Evolutionary conservation across 2,113 vertebrate genomes (phyloP), one percentile per base, ranked within the genome.

Genomic region (Pagrus major): DNA sequence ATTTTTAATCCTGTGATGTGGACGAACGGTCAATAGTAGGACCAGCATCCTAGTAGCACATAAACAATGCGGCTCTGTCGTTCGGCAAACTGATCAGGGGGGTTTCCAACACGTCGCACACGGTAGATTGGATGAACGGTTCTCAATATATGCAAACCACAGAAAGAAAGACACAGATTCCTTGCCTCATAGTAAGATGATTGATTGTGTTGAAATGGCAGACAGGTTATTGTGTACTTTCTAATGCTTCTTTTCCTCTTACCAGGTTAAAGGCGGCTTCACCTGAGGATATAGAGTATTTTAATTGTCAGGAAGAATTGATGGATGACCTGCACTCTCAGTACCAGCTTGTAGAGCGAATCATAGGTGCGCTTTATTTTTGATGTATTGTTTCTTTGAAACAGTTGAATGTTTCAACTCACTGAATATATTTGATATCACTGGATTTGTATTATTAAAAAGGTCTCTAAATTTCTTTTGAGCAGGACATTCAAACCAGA

Each of bases 281-380:
- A 80, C 98, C 98, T n/a, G 98, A 99, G 93, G 98, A 99, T 91
- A 95, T 99, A 20, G 98, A 99, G 80, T 99, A 99, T 94, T 97
- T 97, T 33, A 99, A 98, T 84, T 99, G 98, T 83, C 98, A 99
- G 55, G 96, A 99, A 79, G 98, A 99, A 56, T 93, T 99, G 77
- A 97, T 97, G 86, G 96, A 98, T 89, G 98, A 99, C 89, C 94
- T 99, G 6, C 97, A 99, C 90, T 97, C 97, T 87, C 98, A 99
- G 31, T 99, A 99, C 91, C 97, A 98, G 86, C 95, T 99, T 81
- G 98, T 99, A 75, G 98, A 99, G 84, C 95, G 98, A 90, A 97
- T 99, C 89, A 98, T 99, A 90, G 97, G 98, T 99, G 93, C 78
- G 93, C 84, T 71, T 61, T 69, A 21, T 58, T 18, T 15, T 2